Conservation (phyloP, 1,140 invertebrate species). For the Neomicropteryx cornuta region DNA sequence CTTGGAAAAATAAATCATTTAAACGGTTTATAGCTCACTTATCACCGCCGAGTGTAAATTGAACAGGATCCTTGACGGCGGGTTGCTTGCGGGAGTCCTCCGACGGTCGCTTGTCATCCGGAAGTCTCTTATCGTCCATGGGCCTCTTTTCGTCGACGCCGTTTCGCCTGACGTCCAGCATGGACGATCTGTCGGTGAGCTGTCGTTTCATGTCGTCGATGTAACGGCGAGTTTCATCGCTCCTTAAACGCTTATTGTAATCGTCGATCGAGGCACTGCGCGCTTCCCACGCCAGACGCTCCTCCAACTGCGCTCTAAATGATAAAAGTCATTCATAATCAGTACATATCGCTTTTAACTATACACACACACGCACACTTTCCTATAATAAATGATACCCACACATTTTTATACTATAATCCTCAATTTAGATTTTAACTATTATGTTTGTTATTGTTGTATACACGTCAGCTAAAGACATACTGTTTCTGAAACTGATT, state of each 20-base stretch:
- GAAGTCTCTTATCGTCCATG: slow-evolving; percentile 15
- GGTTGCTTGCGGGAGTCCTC: slow-evolving; percentile 22
- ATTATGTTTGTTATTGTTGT: not conserved
- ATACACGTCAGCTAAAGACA: no score
- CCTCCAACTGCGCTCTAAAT: slow-evolving; percentile 28
- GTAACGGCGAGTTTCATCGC: no score
- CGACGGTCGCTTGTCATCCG: slow-evolving; percentile 13
- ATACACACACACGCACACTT: slow-evolving; percentile 5
- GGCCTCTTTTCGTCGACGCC: slow-evolving; percentile 2
- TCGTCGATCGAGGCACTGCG: slow-evolving; percentile 24
- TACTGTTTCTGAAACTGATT: no score
- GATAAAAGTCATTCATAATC: not conserved
- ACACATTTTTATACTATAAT: not conserved
- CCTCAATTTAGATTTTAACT: not conserved
- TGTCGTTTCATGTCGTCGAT: no score
- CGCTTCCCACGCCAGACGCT: slow-evolving; percentile 28
- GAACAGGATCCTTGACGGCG: slow-evolving; percentile 22
- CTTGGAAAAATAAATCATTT: no score
- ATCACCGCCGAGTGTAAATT: slow-evolving; percentile 28
- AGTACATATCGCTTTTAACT: not conserved
- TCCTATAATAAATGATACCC: no score
- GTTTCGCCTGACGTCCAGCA: no score
- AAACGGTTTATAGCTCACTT: no score
- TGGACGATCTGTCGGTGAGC: no score
- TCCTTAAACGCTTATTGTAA: no score